These are phyloP conservation scores for Sphenopsis melanotis DNA, from an alignment of 2,797 vertebrate species.

Conservation along the genomic window DNA sequence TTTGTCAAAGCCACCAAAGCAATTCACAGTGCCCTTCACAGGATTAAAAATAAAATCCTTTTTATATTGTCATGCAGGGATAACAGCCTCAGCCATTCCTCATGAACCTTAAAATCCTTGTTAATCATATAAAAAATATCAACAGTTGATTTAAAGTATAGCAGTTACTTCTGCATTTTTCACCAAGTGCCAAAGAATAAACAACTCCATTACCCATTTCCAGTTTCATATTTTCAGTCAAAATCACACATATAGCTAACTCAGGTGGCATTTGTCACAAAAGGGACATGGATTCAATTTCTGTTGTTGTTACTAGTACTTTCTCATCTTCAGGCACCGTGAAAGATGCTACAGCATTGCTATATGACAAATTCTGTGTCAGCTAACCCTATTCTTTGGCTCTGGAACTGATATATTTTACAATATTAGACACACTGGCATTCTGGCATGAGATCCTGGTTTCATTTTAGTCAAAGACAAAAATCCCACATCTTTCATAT, in stretches of 20 bases:
- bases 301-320: conserved; percentile 20
- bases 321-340: neutral
- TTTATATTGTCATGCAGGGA: conserved; percentile 35
- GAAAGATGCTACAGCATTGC: conserved; percentile 1
- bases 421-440: neutral
- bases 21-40: conserved; percentile 63
- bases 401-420: neutral
- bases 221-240: conserved; percentile 33
- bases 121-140: conserved; percentile 63
- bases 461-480: neutral
- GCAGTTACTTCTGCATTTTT: conserved; percentile 30
- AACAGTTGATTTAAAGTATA: conserved; percentile 22
- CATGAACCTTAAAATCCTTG: conserved; percentile 70
- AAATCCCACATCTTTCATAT: neutral
- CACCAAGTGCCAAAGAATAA: conserved; percentile 9
- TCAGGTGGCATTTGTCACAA: conserved; percentile 34
- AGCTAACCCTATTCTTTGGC: conserved; percentile 18
- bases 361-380: neutral
- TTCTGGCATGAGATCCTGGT: neutral
- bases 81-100: conserved; percentile 43
- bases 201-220: conserved; percentile 24
- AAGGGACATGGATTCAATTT: conserved; percentile 38
- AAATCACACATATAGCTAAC: conserved; percentile 16
- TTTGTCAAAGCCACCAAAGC: conserved; percentile 66
- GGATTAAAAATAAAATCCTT: conserved; percentile 68